phyloP scores from a whole-genome alignment of 2,888 invertebrate species.

The Plagodis dolabraria region DNA sequence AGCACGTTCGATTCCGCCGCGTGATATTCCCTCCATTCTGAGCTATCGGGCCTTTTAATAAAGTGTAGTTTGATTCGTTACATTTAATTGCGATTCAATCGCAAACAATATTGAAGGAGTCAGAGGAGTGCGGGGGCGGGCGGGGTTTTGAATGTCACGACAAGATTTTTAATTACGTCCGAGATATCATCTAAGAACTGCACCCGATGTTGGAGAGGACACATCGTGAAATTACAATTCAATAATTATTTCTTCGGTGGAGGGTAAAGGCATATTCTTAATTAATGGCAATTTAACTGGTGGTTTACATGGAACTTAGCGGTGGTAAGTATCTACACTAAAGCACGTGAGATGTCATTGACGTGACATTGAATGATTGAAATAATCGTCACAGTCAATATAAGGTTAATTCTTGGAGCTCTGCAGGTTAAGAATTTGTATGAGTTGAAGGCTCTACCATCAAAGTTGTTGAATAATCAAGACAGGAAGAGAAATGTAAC shows the following conservation, averaged over 20 bases:
- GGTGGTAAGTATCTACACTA: conserved; percentile 14
- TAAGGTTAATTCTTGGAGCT: too few relatives aligned
- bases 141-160: conserved; percentile 83
- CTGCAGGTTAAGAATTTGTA: too few relatives aligned
- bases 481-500: too few relatives aligned
- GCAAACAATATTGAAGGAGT: conserved; percentile 81
- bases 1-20: conserved; percentile 80
- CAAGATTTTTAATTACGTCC: conserved; percentile 84
- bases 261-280: conserved; percentile 52
- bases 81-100: conserved; percentile 84
- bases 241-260: conserved; percentile 68
- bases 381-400: too few relatives aligned
- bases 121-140: conserved; percentile 78
- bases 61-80: conserved; percentile 82
- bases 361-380: too few relatives aligned
- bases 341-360: too few relatives aligned
- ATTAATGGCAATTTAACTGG: conserved; percentile 64
- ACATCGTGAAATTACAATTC: conserved; percentile 79
- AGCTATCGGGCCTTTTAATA: conserved; percentile 81
- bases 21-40: conserved; percentile 75
- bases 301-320: conserved; percentile 53
- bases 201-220: conserved; percentile 71
- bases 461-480: too few relatives aligned
- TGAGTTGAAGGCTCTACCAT: too few relatives aligned
- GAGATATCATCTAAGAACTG: conserved; percentile 82